A percentile compares a stretch with the other conserved stretches of the same genome.
These are phyloP conservation scores for Lepilemur ruficaudatus DNA, from an alignment of 2,797 vertebrate genomes.

Conservation along the genomic window DNA sequence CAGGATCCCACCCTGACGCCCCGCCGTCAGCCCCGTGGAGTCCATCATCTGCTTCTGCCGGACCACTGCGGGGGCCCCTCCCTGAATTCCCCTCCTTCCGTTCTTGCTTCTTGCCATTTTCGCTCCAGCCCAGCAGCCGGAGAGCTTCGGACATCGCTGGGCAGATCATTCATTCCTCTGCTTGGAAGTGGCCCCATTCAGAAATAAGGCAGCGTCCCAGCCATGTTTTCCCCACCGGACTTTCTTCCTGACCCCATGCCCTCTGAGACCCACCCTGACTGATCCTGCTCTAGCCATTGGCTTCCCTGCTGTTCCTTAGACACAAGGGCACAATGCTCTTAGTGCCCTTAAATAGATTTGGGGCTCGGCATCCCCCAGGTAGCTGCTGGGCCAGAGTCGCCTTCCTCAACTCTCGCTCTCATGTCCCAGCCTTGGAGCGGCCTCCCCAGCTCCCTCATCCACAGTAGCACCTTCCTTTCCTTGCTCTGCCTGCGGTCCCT, in stretches of 20 bases:
- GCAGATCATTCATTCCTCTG: background rate
- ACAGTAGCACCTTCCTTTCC: background rate
- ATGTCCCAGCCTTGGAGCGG: background rate
- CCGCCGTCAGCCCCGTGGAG: accelerated
- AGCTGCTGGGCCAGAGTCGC: accelerated
- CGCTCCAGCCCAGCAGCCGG: background rate
- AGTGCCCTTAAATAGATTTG: background rate
- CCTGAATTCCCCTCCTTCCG: background rate
- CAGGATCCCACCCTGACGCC: accelerated
- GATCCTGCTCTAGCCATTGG: accelerated
- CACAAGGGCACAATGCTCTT: background rate
- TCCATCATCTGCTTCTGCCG: too few species aligned
- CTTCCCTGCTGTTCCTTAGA: background rate
- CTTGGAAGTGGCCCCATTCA: background rate
- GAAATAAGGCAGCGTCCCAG: background rate
- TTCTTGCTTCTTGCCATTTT: background rate
- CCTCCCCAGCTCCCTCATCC: background rate
- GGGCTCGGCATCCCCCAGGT: accelerated
- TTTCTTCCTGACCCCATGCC: background rate
- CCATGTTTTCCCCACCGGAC: background rate
- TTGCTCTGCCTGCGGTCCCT: background rate
- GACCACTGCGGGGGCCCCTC: background rate
- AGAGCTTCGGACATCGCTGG: background rate
- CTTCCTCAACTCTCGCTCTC: background rate
- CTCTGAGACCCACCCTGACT: background rate